Evolutionary conservation across 2,113 vertebrate species (phyloP), one percentile per base, ranked within the genome.

Genomic region (Dipodomys stephensi): DNA sequence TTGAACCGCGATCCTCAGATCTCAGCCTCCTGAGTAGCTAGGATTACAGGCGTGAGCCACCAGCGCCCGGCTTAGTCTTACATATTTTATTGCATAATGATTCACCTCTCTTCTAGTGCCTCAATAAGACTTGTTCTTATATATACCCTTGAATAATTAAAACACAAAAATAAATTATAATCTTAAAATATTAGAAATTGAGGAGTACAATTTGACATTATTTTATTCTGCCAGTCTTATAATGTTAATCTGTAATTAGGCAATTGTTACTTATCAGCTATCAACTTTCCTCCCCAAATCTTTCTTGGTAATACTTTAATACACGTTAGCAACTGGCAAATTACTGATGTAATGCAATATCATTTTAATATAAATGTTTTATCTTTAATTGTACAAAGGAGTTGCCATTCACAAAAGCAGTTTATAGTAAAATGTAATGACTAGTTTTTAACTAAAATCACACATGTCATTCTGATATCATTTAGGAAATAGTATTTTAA

Each of bases 221-320:
- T 11, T 46, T 67, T 39, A 64, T 87, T 87, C 13, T 83, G 12
- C 62, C 15, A 57, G 23, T 72, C 16, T 22, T 93, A 90, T 78
- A 90, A 92, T 81, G 25, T 49, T 87, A 95, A 92, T 88, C 71
- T 94, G 65, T 2, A 73, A 90, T 90, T 92, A 71, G 46, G 8
- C 57, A 5, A 49, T 49, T 49, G 49, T 49, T 49, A 49, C 9
- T 49, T 49, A 49, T 49, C 9, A 92, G 44, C 35, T 83, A 18
- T 94, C 60, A 90, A 49, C 12, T 49, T 12, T 49, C 49, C 49
- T 49, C 39, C 39, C 78, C 91, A 83, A 90, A 94, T 96, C 93
- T 89, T 85, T 96, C 20, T 62, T 83, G 80, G 71, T 46, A 32
- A 90, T 79, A 78, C 27, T 91, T 71, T 96, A 95, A 82, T 93